Base-by-base conservation (phyloP, 2,113 vertebrate genomes). In the Gnathonemus longibarbis region DNA sequence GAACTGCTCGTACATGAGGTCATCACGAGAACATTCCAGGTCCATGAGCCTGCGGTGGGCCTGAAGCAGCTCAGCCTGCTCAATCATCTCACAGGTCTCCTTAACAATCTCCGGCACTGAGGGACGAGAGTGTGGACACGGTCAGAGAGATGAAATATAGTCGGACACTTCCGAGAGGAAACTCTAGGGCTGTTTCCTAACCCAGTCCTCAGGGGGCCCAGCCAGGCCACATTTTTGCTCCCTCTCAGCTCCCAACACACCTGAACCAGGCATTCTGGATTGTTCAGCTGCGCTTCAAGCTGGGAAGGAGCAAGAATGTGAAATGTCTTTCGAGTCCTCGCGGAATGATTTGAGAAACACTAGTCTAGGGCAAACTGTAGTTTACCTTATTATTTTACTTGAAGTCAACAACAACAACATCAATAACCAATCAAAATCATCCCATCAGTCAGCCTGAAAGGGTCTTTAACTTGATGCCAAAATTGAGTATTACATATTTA, bases 1-100 rank as follows among this genome's bases (percentile, higher is more conserved):
- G 91, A 98, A 99, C 93, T 99, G 98, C 93, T 99, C 98, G 0
- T 98, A 99, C 97, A 99, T 98, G 56, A 99, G 96, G 92, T 98
- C 97, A 1, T 99, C 98, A 0, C 98, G 96, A 0, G 98, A 99
- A 90, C 96, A 97, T 94, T 99, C 98, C 62, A 99, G 95, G 92
- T 99, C 98, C 97, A 99, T 99, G 88, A 99, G 95, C 56, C 97
- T 98, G 24, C 97, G 95, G 94, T 99, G 98, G 0, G 98, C 98
- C 93, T 97, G 96, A 92, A 99, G 94, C 50, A 99, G 95, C 0
- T 97, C 96, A 0, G 96, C 97, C 89, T 96, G 96, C 83, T 99
- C 98, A 0, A 98, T 99, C 91, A 99, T 95, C 86, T 97, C 97
- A 35, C 96, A 96, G 0, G 98, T 98, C 35, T 98, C 98, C 85